Base-by-base conservation (phyloP, 2,113 vertebrate genomes). In the Aegypius monachus region DNA sequence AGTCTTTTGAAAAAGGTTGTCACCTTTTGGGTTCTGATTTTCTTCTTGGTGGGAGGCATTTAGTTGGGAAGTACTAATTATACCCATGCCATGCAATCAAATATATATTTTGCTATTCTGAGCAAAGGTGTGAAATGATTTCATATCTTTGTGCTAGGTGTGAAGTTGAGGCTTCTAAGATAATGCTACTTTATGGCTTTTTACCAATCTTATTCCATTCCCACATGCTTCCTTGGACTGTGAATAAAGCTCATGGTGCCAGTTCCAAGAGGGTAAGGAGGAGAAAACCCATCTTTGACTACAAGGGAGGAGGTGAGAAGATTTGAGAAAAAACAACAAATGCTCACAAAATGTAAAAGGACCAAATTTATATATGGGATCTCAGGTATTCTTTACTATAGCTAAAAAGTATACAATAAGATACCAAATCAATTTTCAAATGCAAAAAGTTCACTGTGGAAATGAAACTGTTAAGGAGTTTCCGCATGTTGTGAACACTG, bases 41-140 rank as follows among this genome's bases (percentile, higher is more conserved):
- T 71, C 26, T 67, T 70, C 42, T 29, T 25, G 3, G 13, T 11
- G 10, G 13, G 22, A 42, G 43, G 25, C 17, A 31, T 59, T 81
- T n/a, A n/a, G 9, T 16, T 67, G 11, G n/a, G 29, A 91, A 81
- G n/a, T 36, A 42, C 4, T 55, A 71, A 48, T 50, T 34, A 18
- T 2, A 32, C 0, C 1, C 22, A 47, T 7, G 43, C 3, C 1
- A 0, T 18, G 19, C 29, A 68, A 38, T 34, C 42, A 80, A 65
- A 80, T 26, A 36, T 1, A 1, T 40, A 26, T 8, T 12, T 56
- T 84, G 32, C 4, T 13, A 19, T 75, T 67, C 19, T 16, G 38
- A 79, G 42, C 4, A 72, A 45, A 42, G 13, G 5, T 20, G 10
- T 42, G 20, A 85, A 71, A 85, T 16, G 0, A 42, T 78, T 84